Percentiles rank a stretch among this genome's conserved stretches.
Evolutionary conservation across 2,888 invertebrate species (phyloP).

Genomic region (Drosophila longiperda): DNA sequence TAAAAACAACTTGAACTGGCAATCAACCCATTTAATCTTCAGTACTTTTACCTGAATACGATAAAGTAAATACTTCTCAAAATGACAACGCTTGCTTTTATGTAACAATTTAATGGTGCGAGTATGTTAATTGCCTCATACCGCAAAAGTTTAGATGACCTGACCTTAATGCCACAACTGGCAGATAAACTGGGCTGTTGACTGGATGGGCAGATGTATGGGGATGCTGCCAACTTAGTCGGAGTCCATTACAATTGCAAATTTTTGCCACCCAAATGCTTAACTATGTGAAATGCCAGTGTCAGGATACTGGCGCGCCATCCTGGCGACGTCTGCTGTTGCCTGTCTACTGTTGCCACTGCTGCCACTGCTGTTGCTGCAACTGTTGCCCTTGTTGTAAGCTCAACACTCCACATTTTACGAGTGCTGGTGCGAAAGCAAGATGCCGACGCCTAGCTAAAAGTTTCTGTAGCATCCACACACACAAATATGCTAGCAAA

Average conservation of each 20-base stretch:
- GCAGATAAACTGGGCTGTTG: not conserved
- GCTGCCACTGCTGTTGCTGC: slow-evolving; percentile 24
- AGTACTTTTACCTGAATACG: slow-evolving; percentile 28
- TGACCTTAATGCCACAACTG: slow-evolving; percentile 41
- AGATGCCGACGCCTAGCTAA: slow-evolving; percentile 17
- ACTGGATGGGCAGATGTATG: slow-evolving; percentile 1
- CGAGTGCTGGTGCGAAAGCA: slow-evolving; percentile 32
- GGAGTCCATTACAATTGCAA: slow-evolving; percentile 75
- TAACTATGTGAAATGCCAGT: slow-evolving; percentile 52
- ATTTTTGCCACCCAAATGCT: slow-evolving; percentile 70
- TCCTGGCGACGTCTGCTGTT: slow-evolving; percentile 57
- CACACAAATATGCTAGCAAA: slow-evolving; percentile 16
- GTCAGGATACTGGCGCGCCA: slow-evolving; percentile 65
- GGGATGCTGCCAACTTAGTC: slow-evolving; percentile 42
- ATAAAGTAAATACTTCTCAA: slow-evolving; percentile 41
- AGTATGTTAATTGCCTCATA: slow-evolving; percentile 60
- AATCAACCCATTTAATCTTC: slow-evolving; percentile 41
- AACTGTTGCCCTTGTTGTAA: slow-evolving; percentile 38
- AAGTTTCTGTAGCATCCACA: slow-evolving; percentile 24
- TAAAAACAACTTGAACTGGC: slow-evolving; percentile 22
- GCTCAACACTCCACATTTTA: slow-evolving; percentile 29
- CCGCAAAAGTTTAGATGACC: slow-evolving; percentile 34
- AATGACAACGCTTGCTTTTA: slow-evolving; percentile 8
- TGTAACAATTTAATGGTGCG: slow-evolving; percentile 25
- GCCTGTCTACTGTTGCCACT: slow-evolving; percentile 25